Conservation (phyloP, 53 echinoderm and acorn worm genomes). For the Astropecten irregularis region DNA sequence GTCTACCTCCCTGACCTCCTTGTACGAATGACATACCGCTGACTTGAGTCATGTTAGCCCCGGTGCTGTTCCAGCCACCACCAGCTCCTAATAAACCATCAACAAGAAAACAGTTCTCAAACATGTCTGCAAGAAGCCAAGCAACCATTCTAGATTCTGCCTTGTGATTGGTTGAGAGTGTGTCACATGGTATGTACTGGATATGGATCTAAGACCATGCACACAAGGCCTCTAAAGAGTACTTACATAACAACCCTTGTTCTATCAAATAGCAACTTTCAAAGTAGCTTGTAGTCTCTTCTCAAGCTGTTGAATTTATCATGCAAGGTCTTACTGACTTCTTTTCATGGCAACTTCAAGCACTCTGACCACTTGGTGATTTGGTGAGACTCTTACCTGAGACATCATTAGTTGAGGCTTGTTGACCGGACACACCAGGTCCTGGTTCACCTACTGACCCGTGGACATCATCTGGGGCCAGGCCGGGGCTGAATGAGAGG, state of each 20-base stretch:
- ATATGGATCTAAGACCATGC: too few species aligned
- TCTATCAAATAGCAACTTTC: too few species aligned
- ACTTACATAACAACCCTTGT: too few species aligned
- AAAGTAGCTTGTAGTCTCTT: too few species aligned
- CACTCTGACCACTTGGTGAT: too few species aligned
- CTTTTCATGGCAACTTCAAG: too few species aligned
- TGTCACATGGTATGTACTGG: too few species aligned
- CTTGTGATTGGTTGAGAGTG: too few species aligned
- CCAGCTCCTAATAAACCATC: conserved; percentile 74
- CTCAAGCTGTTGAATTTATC: too few species aligned
- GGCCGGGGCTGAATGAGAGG: conserved; percentile 69
- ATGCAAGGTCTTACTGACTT: too few species aligned
- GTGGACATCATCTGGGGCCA: conserved; percentile 3
- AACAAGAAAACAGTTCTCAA: not conserved
- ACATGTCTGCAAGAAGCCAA: not conserved
- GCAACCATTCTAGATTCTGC: too few species aligned
- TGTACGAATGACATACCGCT: conserved; percentile 75
- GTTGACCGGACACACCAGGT: conserved; percentile 57
- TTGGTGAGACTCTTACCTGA: conserved; percentile 62
- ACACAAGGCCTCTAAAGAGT: too few species aligned
- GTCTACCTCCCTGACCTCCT: conserved; percentile 74
- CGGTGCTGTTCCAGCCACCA: conserved; percentile 74
- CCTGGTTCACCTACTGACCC: conserved; percentile 65
- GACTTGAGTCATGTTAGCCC: conserved; percentile 15
- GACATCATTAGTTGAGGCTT: conserved; percentile 35